Evolutionary conservation across 2,797 vertebrate species (phyloP).

Genomic region (Holocentrus rufus): DNA sequence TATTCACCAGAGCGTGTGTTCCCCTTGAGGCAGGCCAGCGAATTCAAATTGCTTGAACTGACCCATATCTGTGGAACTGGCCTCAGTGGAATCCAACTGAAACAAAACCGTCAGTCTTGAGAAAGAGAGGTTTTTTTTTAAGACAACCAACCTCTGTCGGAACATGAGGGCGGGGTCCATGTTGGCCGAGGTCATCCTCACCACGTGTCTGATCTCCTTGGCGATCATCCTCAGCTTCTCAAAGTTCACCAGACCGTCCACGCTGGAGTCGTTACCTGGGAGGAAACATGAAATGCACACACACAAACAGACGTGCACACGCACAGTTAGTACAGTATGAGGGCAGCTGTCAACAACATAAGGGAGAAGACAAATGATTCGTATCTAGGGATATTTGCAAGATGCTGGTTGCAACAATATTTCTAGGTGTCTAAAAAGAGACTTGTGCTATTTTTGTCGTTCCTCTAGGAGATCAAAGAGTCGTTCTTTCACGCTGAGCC

Average conservation of each 20-base stretch:
- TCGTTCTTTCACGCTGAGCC: slow-evolving; percentile 16
- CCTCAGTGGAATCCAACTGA: neutral
- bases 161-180: slow-evolving; percentile 99
- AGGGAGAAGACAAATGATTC: slow-evolving; percentile 25
- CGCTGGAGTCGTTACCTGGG: slow-evolving; percentile 93
- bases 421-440: slow-evolving; percentile 6
- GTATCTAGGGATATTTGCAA: slow-evolving; percentile 28
- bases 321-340: slow-evolving; percentile 12
- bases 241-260: slow-evolving; percentile 96
- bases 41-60: neutral
- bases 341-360: slow-evolving; percentile 2
- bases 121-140: neutral
- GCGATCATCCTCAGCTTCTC: slow-evolving; percentile 99
- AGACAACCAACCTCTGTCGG: slow-evolving; percentile 90
- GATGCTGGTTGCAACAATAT: neutral
- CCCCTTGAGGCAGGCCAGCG: too few species aligned
- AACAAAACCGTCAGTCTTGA: neutral
- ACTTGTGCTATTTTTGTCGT: slow-evolving; percentile 21
- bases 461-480: slow-evolving; percentile 42
- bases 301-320: neutral
- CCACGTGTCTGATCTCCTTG: slow-evolving; percentile 94
- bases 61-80: slow-evolving; percentile 8
- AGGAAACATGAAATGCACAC: neutral
- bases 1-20: too few species aligned
- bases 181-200: slow-evolving; percentile 95